Conservation (phyloP, 1,140 invertebrate species). For the Tetragonula clypearis region DNA sequence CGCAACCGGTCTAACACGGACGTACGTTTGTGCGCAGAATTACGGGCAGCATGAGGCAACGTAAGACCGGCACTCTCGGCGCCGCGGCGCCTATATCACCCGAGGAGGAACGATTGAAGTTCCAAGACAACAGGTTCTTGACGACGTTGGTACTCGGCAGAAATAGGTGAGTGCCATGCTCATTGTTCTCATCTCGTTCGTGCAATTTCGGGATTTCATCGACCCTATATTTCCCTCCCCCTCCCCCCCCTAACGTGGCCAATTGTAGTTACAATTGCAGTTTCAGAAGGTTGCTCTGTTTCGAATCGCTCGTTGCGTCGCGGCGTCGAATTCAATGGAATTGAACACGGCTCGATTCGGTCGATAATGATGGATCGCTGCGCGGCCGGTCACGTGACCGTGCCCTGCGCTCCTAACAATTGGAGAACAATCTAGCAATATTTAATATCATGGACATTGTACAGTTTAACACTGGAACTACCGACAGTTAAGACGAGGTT, state of each 20-base stretch:
- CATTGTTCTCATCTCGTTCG: not conserved
- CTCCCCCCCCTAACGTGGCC: no score
- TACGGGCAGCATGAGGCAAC: constrained; percentile 74
- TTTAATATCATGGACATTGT: not conserved
- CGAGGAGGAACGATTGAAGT: constrained; percentile 75
- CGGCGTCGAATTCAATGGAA: not conserved
- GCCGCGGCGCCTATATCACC: constrained; percentile 61
- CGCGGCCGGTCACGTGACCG: not conserved
- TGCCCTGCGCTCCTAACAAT: not conserved
- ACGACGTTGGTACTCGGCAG: constrained; percentile 77
- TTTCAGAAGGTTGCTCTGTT: not conserved
- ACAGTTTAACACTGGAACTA: no score
- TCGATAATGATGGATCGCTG: not conserved
- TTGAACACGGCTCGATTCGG: not conserved
- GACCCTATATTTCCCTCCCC: no score
- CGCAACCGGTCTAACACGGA: constrained; percentile 49
- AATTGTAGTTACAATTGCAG: not conserved
- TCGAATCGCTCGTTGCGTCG: not conserved
- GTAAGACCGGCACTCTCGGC: constrained; percentile 65
- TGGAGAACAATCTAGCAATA: not conserved
- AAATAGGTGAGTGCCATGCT: constrained; percentile 75
- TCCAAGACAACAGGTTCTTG: constrained; percentile 79
- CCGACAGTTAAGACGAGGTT: no score
- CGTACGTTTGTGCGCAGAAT: constrained; percentile 69
- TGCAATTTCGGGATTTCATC: not conserved